A percentile compares a stretch with the other conserved stretches of the same genome.
Evolutionary conservation across 2,888 invertebrate species (phyloP).

Genomic region (Nezara viridula): DNA sequence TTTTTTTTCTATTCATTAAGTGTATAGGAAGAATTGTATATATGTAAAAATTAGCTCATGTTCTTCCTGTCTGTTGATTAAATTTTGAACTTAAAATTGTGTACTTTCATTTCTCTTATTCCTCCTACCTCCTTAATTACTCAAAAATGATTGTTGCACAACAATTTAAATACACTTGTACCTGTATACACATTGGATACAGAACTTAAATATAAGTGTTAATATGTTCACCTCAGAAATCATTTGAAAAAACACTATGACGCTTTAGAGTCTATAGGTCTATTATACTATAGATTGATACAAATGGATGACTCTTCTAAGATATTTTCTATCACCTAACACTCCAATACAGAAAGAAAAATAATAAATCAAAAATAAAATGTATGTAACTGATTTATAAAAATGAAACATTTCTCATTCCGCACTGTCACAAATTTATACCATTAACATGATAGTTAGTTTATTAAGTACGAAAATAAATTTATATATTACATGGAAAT

Average conservation of each 20-base stretch:
- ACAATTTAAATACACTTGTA: neutral
- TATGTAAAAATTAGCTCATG: conserved; percentile 64
- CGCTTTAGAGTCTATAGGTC: too few species aligned
- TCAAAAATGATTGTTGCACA: neutral
- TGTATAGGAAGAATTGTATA: conserved; percentile 60
- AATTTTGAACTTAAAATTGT: conserved; percentile 58
- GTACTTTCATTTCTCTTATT: neutral
- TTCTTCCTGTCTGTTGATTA: conserved; percentile 64
- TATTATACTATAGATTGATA: too few species aligned
- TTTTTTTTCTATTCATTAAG: conserved; percentile 59
- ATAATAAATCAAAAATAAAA: too few species aligned
- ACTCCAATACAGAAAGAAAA: too few species aligned
- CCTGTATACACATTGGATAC: neutral
- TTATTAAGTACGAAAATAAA: neutral
- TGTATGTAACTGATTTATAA: too few species aligned
- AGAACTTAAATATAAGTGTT: neutral
- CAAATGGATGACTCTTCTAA: too few species aligned
- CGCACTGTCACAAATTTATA: neutral
- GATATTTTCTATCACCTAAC: too few species aligned
- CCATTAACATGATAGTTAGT: neutral
- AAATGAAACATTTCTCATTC: neutral
- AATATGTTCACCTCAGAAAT: too few species aligned
- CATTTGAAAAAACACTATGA: too few species aligned
- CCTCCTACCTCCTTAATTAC: neutral
- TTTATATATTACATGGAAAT: neutral